Percentiles rank a stretch among this genome's conserved stretches.
These are phyloP conservation scores for Vulpes vulpes DNA, from an alignment of 2,113 vertebrate species.

Conservation along the genomic window DNA sequence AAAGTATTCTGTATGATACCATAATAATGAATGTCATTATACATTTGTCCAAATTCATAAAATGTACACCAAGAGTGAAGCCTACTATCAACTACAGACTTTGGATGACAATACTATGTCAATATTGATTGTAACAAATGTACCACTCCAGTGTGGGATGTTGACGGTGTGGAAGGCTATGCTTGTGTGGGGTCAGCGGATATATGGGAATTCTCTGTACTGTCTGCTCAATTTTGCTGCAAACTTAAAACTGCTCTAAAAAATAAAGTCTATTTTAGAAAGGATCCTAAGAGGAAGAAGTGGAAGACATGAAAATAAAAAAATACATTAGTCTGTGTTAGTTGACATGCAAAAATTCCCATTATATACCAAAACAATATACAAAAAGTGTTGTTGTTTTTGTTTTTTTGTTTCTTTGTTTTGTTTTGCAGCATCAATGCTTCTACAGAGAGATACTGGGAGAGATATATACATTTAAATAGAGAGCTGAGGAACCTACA, in stretches of 20 bases:
- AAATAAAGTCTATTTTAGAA: background rate
- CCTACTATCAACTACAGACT: background rate
- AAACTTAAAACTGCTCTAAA: background rate
- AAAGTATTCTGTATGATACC: background rate
- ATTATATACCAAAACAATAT: background rate
- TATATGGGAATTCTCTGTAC: background rate
- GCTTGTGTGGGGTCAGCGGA: background rate
- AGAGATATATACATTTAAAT: background rate
- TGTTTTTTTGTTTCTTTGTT: no score
- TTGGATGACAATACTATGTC: background rate
- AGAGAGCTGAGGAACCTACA: background rate
- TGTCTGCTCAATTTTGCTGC: background rate
- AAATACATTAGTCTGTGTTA: background rate
- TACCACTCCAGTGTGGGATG: background rate
- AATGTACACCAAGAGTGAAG: background rate
- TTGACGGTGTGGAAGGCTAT: background rate
- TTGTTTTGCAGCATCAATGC: background rate
- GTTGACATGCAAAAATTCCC: background rate
- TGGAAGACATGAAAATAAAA: background rate
- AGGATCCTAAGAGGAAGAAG: background rate
- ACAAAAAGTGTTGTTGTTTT: background rate
- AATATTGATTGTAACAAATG: background rate
- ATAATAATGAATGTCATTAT: background rate
- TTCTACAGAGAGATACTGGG: background rate
- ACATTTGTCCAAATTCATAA: background rate